Evolutionary conservation across 92 coral and sea anemone species (phyloP).

Genomic region (Meandrina meandrites): DNA sequence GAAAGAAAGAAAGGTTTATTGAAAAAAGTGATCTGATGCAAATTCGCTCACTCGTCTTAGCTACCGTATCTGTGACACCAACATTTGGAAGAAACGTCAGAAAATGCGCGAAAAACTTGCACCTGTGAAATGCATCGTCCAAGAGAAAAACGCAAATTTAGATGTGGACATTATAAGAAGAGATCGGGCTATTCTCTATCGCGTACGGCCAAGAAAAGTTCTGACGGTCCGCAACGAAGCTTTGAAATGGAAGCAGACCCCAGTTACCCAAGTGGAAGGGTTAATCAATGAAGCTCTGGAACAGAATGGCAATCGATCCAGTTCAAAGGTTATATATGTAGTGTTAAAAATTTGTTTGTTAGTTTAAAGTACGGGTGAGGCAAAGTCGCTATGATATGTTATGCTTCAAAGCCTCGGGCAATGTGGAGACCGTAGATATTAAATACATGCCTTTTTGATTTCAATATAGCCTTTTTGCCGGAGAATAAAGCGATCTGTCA

Average conservation of each 20-base stretch:
- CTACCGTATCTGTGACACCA: background rate
- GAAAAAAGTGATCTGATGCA: conserved; percentile 9
- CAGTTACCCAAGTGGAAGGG: conserved; percentile 49
- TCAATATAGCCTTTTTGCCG: background rate
- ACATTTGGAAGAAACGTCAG: too few species aligned
- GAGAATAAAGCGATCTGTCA: background rate
- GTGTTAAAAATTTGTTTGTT: conserved; percentile 9
- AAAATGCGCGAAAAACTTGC: conserved; percentile 67
- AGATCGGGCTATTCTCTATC: conserved; percentile 72
- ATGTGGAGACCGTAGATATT: background rate
- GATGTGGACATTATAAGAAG: conserved; percentile 70
- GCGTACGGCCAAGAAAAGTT: conserved; percentile 68
- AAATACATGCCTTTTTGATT: background rate
- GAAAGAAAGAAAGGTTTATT: background rate
- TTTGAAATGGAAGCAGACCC: conserved; percentile 61
- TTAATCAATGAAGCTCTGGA: conserved; percentile 40
- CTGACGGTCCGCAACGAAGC: conserved; percentile 66
- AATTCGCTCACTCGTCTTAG: conserved; percentile 4
- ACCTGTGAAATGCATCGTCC: conserved; percentile 63
- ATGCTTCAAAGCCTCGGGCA: background rate
- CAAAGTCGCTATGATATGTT: background rate
- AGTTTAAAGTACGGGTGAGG: background rate
- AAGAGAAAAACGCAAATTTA: conserved; percentile 71
- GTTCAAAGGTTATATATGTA: conserved; percentile 22
- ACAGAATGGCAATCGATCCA: conserved; percentile 11